phyloP scores from a whole-genome alignment of 2,888 invertebrate species.

The Caenorhabditis imperialis region DNA sequence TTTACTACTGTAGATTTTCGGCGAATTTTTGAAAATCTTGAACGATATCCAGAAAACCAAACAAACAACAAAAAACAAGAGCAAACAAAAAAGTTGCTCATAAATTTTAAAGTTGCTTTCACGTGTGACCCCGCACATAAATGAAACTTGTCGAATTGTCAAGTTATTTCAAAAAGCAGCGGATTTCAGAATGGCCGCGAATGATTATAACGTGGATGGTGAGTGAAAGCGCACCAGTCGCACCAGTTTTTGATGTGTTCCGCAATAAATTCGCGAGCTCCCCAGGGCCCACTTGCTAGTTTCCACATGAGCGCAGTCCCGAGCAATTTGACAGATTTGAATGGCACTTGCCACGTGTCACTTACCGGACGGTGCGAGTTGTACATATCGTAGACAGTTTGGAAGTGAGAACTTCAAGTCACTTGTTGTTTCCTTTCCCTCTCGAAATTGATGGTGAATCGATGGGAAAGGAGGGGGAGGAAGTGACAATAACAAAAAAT shows the following conservation, averaged over 20 bases:
- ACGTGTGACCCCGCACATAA: no score
- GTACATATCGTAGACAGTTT: constrained; percentile 15
- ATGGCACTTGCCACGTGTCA: neutral
- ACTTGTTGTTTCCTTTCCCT: constrained; percentile 20
- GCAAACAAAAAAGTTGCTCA: no score
- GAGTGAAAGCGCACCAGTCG: constrained; percentile 3
- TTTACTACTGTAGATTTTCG: no score
- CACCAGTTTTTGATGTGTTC: neutral
- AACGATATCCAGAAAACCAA: no score
- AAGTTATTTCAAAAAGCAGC: no score
- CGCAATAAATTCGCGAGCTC: constrained; percentile 17
- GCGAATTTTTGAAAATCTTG: no score
- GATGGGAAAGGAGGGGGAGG: constrained; percentile 22
- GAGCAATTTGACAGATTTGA: constrained; percentile 16
- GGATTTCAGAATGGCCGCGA: constrained; percentile 30
- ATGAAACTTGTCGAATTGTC: no score
- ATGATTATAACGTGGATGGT: constrained; percentile 52
- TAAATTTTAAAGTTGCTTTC: no score
- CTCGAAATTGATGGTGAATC: constrained; percentile 10
- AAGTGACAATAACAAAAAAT: constrained; percentile 31
- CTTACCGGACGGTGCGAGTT: constrained; percentile 42
- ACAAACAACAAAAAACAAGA: no score
- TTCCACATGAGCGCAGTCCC: constrained; percentile 39
- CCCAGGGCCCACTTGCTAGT: constrained; percentile 38
- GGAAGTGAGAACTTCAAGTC: constrained; percentile 2